These are phyloP conservation scores for Tetranychus piercei DNA, from an alignment of 2,888 invertebrate genomes.

Conservation along the genomic window DNA sequence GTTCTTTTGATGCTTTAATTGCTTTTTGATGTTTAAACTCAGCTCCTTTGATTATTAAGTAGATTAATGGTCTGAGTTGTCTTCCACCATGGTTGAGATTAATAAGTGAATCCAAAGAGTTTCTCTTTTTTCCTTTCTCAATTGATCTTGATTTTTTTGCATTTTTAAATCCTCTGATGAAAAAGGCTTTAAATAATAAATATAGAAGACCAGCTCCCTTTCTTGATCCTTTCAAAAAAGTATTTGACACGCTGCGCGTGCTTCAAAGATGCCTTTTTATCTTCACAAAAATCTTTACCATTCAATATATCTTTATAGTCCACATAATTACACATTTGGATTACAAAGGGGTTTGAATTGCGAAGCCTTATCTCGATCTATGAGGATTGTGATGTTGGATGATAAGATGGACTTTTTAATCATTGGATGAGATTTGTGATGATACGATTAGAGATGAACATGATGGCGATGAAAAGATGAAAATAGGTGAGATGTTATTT, in stretches of 20 bases:
- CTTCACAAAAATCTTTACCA: background rate
- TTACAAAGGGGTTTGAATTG: background rate
- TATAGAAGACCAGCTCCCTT: background rate
- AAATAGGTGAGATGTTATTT: background rate
- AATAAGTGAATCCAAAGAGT: background rate
- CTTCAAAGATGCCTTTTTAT: background rate
- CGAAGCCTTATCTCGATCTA: background rate
- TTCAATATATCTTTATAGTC: background rate
- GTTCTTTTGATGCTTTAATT: background rate
- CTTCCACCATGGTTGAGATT: background rate
- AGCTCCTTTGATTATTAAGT: background rate
- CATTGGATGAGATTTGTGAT: background rate
- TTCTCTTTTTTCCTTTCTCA: background rate
- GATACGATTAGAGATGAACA: background rate
- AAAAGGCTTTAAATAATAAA: background rate
- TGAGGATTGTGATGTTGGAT: background rate
- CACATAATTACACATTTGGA: background rate
- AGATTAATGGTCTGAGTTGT: background rate
- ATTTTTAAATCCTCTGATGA: background rate
- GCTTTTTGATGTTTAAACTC: background rate
- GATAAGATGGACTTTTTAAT: too few species aligned
- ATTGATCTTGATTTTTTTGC: background rate
- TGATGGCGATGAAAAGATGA: conserved; percentile 6
- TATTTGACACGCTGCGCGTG: conserved; percentile 1
- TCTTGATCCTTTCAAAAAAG: background rate